Conservation (phyloP, 2,113 vertebrate species). For the Glaucomys volans region DNA sequence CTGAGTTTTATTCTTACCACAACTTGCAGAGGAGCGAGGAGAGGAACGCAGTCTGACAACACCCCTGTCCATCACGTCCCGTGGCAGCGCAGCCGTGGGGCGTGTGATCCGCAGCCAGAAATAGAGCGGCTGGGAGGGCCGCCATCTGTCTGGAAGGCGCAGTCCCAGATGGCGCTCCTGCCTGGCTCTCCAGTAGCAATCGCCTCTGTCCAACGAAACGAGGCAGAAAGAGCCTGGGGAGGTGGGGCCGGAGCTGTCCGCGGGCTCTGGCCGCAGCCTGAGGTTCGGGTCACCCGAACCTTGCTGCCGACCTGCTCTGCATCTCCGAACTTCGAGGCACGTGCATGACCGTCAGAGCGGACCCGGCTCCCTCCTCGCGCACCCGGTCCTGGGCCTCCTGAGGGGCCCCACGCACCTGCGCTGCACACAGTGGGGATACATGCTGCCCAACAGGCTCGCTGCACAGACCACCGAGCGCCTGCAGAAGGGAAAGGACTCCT, state of each 20-base stretch:
- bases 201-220: constrained; percentile 83
- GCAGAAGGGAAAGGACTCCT: too few species aligned
- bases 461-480: too few species aligned
- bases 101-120: constrained; percentile 86
- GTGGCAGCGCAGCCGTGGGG: constrained; percentile 83
- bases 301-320: too few species aligned
- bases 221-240: constrained; percentile 82
- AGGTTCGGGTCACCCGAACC: too few species aligned
- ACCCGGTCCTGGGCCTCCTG: not conserved
- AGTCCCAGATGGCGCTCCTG: constrained; percentile 86
- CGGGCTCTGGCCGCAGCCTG: not conserved
- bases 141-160: constrained; percentile 87
- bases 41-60: constrained; percentile 74
- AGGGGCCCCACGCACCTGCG: not conserved
- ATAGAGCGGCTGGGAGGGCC: constrained; percentile 85
- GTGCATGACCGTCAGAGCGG: not conserved
- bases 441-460: not conserved
- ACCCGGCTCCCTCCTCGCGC: not conserved
- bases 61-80: constrained; percentile 73
- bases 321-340: not conserved
- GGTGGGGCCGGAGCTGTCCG: constrained; percentile 25
- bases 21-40: constrained; percentile 73
- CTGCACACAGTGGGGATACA: not conserved
- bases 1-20: constrained; percentile 81
- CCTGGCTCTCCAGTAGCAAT: constrained; percentile 84